Conservation (phyloP, 2,888 invertebrate genomes). For the Chaetogeoica ovagalla region DNA sequence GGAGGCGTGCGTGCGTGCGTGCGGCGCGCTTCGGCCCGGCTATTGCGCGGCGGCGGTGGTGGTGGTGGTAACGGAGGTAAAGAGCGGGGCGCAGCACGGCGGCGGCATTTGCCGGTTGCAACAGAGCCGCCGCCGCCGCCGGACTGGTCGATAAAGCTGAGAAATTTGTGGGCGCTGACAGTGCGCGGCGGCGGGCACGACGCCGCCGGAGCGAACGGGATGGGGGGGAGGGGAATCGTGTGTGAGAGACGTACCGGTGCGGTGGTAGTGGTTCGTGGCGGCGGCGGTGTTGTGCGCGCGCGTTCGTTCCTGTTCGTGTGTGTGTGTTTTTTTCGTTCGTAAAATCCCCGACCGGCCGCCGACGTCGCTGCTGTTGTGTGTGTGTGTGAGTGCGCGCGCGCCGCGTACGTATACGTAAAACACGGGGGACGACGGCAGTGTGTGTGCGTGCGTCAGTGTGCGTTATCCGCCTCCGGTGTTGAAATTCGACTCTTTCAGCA, state of each 20-base stretch:
- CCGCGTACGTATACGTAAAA: not conserved
- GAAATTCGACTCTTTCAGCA: conserved; percentile 50
- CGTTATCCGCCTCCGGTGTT: conserved; percentile 53
- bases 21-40: too few relatives aligned
- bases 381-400: conserved; percentile 8
- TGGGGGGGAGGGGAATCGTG: too few relatives aligned
- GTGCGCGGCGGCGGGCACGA: conserved; percentile 46
- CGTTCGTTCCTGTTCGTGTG: not conserved
- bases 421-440: not conserved
- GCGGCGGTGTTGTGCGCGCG: not conserved
- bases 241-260: too few relatives aligned
- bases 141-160: conserved; percentile 53
- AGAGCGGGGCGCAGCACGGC: conserved; percentile 11
- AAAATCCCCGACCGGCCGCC: too few relatives aligned
- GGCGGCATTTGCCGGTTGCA: conserved; percentile 52
- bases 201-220: not conserved
- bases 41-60: conserved; percentile 1
- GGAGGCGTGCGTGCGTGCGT: not conserved
- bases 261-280: too few relatives aligned
- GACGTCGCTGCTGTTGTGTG: not conserved
- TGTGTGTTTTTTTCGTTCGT: not conserved
- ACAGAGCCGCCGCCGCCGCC: conserved; percentile 53
- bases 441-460: conserved; percentile 31
- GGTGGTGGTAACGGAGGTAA: not conserved
- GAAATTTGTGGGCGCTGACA: conserved; percentile 53